Conservation (phyloP, 2,797 vertebrate species). For the Spheniscus humboldti region DNA sequence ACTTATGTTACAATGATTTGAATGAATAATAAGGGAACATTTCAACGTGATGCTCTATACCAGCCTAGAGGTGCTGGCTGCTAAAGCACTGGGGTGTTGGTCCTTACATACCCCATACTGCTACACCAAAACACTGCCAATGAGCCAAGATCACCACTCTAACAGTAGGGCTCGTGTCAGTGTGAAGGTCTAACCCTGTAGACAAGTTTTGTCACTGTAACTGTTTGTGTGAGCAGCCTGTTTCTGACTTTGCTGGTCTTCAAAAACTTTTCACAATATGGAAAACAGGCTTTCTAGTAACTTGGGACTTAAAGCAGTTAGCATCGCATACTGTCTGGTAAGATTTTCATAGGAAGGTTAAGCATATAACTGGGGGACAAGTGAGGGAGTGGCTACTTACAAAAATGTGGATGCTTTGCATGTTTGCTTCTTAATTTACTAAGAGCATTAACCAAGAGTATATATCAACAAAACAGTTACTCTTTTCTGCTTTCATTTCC, state of each 20-base stretch:
- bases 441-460: neutral
- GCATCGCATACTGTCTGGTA: neutral
- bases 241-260: neutral
- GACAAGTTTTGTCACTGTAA: neutral
- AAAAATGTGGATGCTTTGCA: neutral
- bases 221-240: neutral
- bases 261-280: neutral
- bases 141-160: neutral
- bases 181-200: neutral
- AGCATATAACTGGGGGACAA: neutral
- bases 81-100: neutral
- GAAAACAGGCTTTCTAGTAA: neutral
- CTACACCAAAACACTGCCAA: neutral
- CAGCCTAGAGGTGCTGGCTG: neutral
- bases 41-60: neutral
- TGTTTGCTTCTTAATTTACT: neutral
- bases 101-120: neutral
- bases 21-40: neutral
- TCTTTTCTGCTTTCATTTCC: neutral
- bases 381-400: neutral
- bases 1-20: constrained; percentile 1
- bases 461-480: neutral
- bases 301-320: neutral
- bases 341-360: neutral
- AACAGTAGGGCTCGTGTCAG: neutral